phyloP scores from a whole-genome alignment of 2,113 vertebrate genomes.

The Podocnemis expansa region DNA sequence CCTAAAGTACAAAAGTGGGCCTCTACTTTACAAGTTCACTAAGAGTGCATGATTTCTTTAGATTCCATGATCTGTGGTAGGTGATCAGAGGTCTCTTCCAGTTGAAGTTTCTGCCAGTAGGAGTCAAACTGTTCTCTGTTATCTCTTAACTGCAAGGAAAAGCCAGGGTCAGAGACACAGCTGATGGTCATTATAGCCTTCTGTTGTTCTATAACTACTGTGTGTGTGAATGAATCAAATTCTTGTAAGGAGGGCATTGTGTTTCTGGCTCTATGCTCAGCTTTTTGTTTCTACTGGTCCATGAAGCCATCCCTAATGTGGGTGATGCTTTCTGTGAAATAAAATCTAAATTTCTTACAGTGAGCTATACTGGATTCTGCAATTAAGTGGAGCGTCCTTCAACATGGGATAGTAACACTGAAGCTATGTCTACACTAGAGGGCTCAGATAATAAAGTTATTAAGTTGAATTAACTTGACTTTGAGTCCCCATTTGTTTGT shows the following conservation, averaged over 20 bases:
- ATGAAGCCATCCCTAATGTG: background rate
- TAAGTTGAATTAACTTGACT: no score
- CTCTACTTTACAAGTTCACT: no score
- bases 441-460: no score
- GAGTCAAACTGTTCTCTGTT: background rate
- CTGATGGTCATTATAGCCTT: background rate
- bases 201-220: background rate
- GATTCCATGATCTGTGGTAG: background rate
- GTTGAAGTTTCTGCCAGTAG: background rate
- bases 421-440: no score
- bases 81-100: background rate
- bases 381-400: background rate
- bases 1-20: background rate
- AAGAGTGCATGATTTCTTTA: background rate
- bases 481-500: no score
- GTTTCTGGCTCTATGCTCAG: background rate
- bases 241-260: background rate
- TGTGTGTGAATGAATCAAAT: background rate
- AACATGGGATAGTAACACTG: rapidly evolving
- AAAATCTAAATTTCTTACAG: rapidly evolving
- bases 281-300: background rate
- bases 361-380: background rate
- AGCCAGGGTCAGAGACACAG: background rate
- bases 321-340: background rate
- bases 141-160: background rate